Evolutionary conservation across 2,888 invertebrate species (phyloP).

Genomic region (Nephrotoma flavescens): DNA sequence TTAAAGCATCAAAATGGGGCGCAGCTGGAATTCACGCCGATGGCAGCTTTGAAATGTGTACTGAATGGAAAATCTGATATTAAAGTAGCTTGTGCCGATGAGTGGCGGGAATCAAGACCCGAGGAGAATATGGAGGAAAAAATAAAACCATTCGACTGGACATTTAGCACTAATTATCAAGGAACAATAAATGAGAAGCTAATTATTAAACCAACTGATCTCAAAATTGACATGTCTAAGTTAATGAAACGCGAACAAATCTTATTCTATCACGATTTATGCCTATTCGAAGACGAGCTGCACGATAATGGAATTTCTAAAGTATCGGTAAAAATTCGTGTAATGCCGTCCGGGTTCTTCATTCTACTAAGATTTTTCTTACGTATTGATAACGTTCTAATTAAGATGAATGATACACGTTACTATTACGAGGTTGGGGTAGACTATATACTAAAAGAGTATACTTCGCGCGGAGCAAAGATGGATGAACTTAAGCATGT

Average conservation of each 20-base stretch:
- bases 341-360: constrained; percentile 91
- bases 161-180: constrained; percentile 82
- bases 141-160: constrained; percentile 92
- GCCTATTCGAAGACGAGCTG: constrained; percentile 93
- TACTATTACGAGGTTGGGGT: constrained; percentile 65
- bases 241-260: constrained; percentile 84
- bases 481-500: constrained; percentile 49
- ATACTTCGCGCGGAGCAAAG: constrained; percentile 61
- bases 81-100: constrained; percentile 79
- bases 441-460: constrained; percentile 69
- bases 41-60: constrained; percentile 79
- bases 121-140: constrained; percentile 51
- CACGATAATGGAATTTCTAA: constrained; percentile 95
- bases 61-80: constrained; percentile 55
- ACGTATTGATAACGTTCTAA: constrained; percentile 84
- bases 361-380: constrained; percentile 81
- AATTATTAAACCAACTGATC: constrained; percentile 45
- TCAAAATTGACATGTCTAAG: constrained; percentile 72
- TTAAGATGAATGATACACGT: constrained; percentile 77
- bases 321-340: constrained; percentile 84
- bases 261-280: constrained; percentile 83
- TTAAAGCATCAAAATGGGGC: constrained; percentile 55
- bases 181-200: constrained; percentile 57
- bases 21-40: constrained; percentile 66
- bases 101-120: constrained; percentile 78